These are phyloP conservation scores for Parazoanthus swiftii DNA, from an alignment of 92 coral and sea anemone genomes.

Conservation along the genomic window DNA sequence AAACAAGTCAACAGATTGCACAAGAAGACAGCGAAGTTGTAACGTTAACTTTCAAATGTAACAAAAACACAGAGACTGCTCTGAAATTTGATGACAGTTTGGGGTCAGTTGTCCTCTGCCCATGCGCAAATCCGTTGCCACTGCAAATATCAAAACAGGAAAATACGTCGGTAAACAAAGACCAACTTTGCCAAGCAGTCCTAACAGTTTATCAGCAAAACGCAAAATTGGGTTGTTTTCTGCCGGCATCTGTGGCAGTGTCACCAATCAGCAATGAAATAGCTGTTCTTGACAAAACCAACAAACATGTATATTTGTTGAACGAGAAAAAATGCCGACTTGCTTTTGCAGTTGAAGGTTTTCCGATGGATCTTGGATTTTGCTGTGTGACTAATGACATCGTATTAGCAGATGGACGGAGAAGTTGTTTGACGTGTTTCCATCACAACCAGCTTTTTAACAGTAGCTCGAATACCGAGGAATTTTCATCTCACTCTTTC, in stretches of 20 bases:
- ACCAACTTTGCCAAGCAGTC: neutral
- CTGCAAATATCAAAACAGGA: constrained; percentile 23
- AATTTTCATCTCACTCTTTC: constrained; percentile 2
- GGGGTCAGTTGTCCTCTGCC: constrained; percentile 17
- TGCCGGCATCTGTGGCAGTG: constrained; percentile 9
- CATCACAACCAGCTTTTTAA: neutral
- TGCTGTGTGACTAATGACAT: neutral
- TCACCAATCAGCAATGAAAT: constrained; percentile 25
- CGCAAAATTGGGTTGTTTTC: constrained; percentile 18
- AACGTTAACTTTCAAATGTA: constrained; percentile 5
- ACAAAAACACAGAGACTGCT: neutral
- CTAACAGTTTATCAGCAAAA: constrained; percentile 13
- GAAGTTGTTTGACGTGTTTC: neutral
- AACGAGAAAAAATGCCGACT: constrained; percentile 9
- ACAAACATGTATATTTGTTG: constrained; percentile 26
- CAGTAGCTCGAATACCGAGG: constrained; percentile 2
- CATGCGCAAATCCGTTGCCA: constrained; percentile 23
- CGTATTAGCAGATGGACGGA: constrained; percentile 3
- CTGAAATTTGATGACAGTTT: neutral
- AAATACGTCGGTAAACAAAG: neutral
- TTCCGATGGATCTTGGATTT: constrained; percentile 6
- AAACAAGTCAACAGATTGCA: neutral
- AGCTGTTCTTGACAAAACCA: constrained; percentile 41
- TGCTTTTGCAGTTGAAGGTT: constrained; percentile 19
- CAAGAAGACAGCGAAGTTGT: neutral